A percentile compares a stretch with the other conserved stretches of the same genome.
These are phyloP conservation scores for Zeugodacus cucurbitae DNA, from an alignment of 1,140 invertebrate genomes.

Conservation along the genomic window DNA sequence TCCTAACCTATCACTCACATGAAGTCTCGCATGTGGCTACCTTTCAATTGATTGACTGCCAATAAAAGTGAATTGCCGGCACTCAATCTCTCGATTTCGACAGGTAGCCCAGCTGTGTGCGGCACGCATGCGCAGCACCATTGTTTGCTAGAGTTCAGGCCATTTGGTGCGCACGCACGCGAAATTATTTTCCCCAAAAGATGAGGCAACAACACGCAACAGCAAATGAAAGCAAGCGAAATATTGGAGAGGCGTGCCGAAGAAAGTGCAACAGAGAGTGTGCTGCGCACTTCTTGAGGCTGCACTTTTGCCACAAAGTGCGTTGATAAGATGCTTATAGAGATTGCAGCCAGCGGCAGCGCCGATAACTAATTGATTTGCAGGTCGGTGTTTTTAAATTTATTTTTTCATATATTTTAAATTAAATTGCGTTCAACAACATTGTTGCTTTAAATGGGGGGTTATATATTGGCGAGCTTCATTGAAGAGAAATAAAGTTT, in stretches of 20 bases:
- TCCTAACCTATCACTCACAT: background rate
- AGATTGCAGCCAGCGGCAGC: background rate
- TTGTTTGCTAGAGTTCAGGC: background rate
- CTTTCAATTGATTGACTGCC: constrained; percentile 19
- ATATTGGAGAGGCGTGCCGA: background rate
- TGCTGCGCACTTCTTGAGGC: background rate
- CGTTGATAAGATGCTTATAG: background rate
- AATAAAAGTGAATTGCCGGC: background rate
- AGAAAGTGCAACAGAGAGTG: background rate
- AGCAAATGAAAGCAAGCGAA: background rate
- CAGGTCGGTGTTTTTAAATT: background rate
- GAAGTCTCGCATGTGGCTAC: background rate
- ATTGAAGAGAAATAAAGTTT: too few relatives aligned
- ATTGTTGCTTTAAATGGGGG: background rate
- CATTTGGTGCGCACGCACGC: background rate
- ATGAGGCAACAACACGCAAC: background rate
- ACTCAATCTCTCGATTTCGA: background rate
- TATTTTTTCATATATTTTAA: constrained; percentile 17
- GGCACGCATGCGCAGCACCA: background rate
- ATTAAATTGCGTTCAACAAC: background rate
- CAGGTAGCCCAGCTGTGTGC: background rate
- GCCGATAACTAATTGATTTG: constrained; percentile 18
- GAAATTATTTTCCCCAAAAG: background rate
- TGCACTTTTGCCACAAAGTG: background rate
- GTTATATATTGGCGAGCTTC: too few relatives aligned